These are phyloP conservation scores for Anguilla obscura DNA, from an alignment of 2,797 vertebrate species.

Conservation along the genomic window DNA sequence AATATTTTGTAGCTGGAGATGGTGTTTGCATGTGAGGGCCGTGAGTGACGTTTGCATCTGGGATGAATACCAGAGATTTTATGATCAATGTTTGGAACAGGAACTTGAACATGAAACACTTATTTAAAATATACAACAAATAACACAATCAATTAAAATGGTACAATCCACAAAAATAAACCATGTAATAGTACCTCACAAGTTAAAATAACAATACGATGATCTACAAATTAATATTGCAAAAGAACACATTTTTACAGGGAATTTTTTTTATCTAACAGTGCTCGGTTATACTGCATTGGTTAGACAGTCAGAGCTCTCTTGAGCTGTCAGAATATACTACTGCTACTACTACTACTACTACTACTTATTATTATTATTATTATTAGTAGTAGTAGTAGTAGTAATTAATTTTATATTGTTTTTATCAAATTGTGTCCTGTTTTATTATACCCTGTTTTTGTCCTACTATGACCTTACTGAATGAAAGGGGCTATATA, in stretches of 20 bases:
- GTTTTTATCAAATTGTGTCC: background rate
- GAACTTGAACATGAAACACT: background rate
- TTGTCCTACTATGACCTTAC: background rate
- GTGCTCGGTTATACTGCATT: no score
- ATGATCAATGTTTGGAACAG: background rate
- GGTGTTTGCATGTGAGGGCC: background rate
- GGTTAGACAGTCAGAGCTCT: no score
- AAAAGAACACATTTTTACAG: background rate
- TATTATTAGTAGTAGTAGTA: no score
- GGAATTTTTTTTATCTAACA: background rate
- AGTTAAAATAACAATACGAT: background rate
- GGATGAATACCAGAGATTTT: background rate
- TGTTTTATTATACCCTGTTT: background rate
- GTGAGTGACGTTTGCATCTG: background rate
- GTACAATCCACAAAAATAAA: background rate
- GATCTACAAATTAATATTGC: background rate
- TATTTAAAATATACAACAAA: background rate
- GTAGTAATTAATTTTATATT: background rate
- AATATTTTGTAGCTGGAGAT: background rate
- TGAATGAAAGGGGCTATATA: background rate
- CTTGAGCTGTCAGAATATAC: no score
- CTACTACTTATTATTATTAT: no score
- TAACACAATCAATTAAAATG: background rate
- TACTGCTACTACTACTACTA: no score
- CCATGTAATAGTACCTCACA: background rate